phyloP scores from a whole-genome alignment of 2,113 vertebrate species.

The Merops nubicus region DNA sequence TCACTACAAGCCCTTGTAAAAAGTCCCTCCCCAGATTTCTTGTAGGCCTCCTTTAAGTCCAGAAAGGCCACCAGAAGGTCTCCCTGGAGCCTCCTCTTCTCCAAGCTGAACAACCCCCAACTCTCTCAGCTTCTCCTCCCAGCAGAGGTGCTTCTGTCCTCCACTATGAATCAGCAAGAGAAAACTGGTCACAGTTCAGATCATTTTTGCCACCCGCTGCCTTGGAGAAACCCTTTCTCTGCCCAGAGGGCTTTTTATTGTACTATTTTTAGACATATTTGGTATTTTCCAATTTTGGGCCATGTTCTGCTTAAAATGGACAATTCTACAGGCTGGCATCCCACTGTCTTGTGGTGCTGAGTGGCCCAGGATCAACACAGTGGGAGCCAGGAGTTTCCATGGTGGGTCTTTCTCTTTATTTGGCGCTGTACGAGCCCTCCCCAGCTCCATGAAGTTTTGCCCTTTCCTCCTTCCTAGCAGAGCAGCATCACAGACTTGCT shows the following conservation, averaged over 20 bases:
- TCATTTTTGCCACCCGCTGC: neutral
- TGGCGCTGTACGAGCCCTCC: neutral
- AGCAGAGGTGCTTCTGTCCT: neutral
- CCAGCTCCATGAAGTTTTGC: neutral
- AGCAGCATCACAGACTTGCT: neutral
- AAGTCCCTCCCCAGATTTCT: neutral
- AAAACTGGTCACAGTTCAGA: neutral
- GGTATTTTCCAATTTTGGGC: neutral
- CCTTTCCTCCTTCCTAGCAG: neutral
- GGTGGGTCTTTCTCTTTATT: neutral
- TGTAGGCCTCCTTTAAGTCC: neutral
- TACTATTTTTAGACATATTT: neutral
- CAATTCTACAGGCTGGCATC: neutral
- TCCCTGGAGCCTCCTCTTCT: neutral
- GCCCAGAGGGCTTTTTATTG: neutral
- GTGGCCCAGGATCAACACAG: neutral
- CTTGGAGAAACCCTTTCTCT: neutral
- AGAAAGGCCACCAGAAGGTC: neutral
- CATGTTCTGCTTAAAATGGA: neutral
- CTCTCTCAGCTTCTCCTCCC: no score
- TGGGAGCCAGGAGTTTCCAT: neutral
- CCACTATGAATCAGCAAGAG: neutral
- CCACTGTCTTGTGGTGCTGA: neutral
- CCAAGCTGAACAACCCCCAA: neutral
- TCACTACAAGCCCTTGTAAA: neutral